These are phyloP conservation scores for Pandemis corylana DNA, from an alignment of 2,888 invertebrate species.

Conservation along the genomic window DNA sequence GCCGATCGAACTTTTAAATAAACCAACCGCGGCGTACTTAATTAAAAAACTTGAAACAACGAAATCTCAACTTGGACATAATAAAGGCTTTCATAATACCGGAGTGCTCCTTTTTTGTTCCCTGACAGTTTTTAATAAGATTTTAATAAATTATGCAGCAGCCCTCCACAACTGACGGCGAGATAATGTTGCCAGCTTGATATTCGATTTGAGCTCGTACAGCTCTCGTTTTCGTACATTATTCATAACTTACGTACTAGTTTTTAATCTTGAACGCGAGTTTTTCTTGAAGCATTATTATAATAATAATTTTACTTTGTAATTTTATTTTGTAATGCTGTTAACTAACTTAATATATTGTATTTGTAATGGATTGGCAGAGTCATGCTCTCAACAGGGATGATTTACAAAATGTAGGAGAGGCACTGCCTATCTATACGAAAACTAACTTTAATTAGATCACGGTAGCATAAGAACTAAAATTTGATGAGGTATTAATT, in stretches of 20 bases:
- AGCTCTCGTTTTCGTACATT: conserved; percentile 30
- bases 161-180: conserved; percentile 56
- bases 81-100: conserved; percentile 61
- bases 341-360: no score
- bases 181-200: conserved; percentile 30
- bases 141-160: conserved; percentile 77
- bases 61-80: conserved; percentile 58
- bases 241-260: conserved; percentile 28
- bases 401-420: no score
- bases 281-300: not conserved
- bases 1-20: conserved; percentile 35
- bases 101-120: conserved; percentile 64
- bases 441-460: no score
- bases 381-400: no score
- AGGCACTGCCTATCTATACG: no score
- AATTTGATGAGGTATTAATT: no score
- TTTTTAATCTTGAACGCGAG: conserved; percentile 6
- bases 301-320: no score
- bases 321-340: no score
- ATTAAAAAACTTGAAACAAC: conserved; percentile 65
- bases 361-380: no score
- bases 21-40: conserved; percentile 46
- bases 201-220: conserved; percentile 36
- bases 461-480: no score
- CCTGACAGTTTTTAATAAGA: conserved; percentile 78